A percentile compares a stretch with the other conserved stretches of the same genome.
phyloP scores from a whole-genome alignment of 2,888 invertebrate genomes.

The Ecdyonurus torrentis region DNA sequence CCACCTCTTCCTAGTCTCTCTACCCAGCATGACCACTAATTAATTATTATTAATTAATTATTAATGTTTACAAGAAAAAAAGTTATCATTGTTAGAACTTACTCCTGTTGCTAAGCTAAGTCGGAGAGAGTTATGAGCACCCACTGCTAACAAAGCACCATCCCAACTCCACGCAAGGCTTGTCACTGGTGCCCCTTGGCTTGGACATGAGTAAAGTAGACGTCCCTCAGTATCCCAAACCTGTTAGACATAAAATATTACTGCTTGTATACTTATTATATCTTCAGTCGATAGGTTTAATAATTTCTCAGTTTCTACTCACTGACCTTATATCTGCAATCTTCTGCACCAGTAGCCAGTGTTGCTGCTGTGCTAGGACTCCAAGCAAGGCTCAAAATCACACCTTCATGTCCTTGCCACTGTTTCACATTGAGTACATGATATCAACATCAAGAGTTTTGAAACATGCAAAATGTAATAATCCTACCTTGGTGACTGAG shows the following conservation, averaged over 20 bases:
- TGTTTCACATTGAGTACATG: too few relatives aligned
- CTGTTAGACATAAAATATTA: too few relatives aligned
- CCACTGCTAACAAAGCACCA: neutral
- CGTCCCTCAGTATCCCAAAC: neutral
- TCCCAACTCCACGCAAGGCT: neutral
- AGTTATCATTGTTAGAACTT: too few relatives aligned
- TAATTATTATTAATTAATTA: too few relatives aligned
- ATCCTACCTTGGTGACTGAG: slow-evolving; percentile 29
- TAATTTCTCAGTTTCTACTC: neutral
- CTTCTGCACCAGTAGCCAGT: slow-evolving; percentile 47
- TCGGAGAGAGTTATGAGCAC: neutral
- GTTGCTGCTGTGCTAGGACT: slow-evolving; percentile 33
- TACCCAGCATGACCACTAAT: neutral
- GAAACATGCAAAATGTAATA: too few relatives aligned
- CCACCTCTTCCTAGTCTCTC: neutral
- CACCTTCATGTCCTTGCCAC: slow-evolving; percentile 95
- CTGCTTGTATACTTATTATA: too few relatives aligned
- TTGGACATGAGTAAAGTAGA: neutral
- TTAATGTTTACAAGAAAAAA: too few relatives aligned
- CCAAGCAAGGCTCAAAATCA: slow-evolving; percentile 56
- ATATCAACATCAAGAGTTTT: too few relatives aligned
- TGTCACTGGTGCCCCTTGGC: neutral
- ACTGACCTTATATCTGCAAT: slow-evolving; percentile 60
- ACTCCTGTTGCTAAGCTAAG: neutral
- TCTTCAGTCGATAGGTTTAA: too few relatives aligned